Evolutionary conservation across 2,797 vertebrate genomes (phyloP).

Genomic region (Psittacula echo): DNA sequence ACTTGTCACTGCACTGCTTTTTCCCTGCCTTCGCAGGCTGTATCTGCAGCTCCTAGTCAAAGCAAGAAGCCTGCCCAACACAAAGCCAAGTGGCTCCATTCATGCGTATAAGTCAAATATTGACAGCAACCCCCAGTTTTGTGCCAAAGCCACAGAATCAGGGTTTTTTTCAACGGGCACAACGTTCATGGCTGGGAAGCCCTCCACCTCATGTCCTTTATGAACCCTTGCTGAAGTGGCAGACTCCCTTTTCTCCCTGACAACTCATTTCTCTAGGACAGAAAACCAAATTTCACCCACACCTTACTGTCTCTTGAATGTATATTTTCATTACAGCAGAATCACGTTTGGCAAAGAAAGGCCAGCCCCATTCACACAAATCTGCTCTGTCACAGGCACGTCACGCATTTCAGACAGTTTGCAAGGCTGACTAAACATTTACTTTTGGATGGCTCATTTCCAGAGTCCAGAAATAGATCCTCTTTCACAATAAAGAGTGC

Average conservation of each 20-base stretch:
- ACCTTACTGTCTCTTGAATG: background rate
- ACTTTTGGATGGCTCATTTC: slow-evolving; percentile 50
- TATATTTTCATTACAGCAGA: background rate
- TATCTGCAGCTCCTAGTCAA: background rate
- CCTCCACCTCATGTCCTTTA: accelerated
- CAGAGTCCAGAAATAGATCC: slow-evolving; percentile 43
- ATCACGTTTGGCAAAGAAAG: background rate
- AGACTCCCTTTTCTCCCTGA: background rate
- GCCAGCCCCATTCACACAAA: background rate
- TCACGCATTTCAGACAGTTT: background rate
- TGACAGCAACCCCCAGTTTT: background rate
- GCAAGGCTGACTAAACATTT: slow-evolving; percentile 58
- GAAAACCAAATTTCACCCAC: background rate
- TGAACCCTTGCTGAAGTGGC: background rate
- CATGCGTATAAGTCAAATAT: background rate
- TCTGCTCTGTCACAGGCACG: background rate
- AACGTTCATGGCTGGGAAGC: background rate
- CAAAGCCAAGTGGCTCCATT: background rate
- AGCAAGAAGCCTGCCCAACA: background rate
- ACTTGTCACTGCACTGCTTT: background rate
- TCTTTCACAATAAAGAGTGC: background rate
- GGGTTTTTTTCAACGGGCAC: background rate
- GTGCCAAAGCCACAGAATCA: background rate
- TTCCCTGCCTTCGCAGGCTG: background rate
- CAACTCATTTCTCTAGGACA: background rate